Percentiles rank a stretch among this genome's conserved stretches.
These are phyloP conservation scores for Xylocampa areola DNA, from an alignment of 2,888 invertebrate species.

Conservation along the genomic window DNA sequence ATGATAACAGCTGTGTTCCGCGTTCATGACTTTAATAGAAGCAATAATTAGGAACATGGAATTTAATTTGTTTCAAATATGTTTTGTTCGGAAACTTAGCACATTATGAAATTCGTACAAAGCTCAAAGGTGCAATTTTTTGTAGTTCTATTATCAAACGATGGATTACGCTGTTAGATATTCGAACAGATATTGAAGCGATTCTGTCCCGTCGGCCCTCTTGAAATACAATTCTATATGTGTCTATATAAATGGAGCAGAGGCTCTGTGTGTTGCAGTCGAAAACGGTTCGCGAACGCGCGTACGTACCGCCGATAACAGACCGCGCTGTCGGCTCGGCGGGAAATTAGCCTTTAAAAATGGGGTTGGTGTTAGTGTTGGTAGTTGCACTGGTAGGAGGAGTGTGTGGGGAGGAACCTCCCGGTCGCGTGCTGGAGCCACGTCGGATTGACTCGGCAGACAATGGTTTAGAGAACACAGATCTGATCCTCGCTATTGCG, in stretches of 20 bases:
- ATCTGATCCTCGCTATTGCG: slow-evolving; percentile 78
- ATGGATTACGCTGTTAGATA: slow-evolving; percentile 48
- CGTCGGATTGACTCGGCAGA: slow-evolving; percentile 54
- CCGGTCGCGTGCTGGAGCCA: slow-evolving; percentile 63
- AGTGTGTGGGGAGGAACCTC: slow-evolving; percentile 63
- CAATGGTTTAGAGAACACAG: slow-evolving; percentile 69
- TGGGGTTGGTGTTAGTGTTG: slow-evolving; percentile 68
- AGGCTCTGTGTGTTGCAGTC: slow-evolving; percentile 81
- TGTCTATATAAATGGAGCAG: slow-evolving; percentile 85
- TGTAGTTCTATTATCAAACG: slow-evolving; percentile 25
- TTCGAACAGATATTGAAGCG: slow-evolving; percentile 58
- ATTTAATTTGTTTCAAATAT: slow-evolving; percentile 8
- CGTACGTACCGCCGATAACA: slow-evolving; percentile 68
- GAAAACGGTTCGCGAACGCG: slow-evolving; percentile 83
- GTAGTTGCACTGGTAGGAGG: slow-evolving; percentile 62
- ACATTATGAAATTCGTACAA: too few relatives aligned
- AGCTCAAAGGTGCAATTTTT: slow-evolving; percentile 28
- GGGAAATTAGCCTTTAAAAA: slow-evolving; percentile 63
- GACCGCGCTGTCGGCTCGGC: slow-evolving; percentile 54
- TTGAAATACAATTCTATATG: slow-evolving; percentile 75
- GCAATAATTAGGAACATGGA: slow-evolving; percentile 13
- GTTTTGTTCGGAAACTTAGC: slow-evolving; percentile 4
- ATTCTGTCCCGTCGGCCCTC: slow-evolving; percentile 69
- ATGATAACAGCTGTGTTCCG: slow-evolving; percentile 4
- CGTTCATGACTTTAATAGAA: slow-evolving; percentile 6